phyloP scores from a whole-genome alignment of 2,888 invertebrate genomes.

The Cybosia mesomella region DNA sequence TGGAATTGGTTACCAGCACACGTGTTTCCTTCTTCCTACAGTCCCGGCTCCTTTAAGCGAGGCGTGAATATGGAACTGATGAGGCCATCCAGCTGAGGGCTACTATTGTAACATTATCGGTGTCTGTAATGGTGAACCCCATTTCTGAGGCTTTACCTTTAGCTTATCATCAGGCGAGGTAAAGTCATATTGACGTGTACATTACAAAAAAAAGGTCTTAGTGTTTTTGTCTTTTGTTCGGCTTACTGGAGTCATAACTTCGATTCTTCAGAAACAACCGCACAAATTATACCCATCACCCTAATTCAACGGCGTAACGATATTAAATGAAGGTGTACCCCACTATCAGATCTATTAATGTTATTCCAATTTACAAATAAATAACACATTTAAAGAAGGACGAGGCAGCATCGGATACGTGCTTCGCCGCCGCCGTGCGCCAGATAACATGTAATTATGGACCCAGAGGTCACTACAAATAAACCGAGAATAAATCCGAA shows the following conservation, averaged over 20 bases:
- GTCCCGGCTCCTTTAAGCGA: too few species aligned
- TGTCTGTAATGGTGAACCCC: too few species aligned
- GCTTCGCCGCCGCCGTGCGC: constrained; percentile 59
- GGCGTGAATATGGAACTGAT: too few species aligned
- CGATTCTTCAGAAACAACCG: constrained; percentile 56
- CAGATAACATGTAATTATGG: constrained; percentile 80
- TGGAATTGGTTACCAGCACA: too few species aligned
- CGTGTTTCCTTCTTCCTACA: too few species aligned
- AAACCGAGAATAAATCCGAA: constrained; percentile 74
- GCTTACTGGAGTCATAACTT: constrained; percentile 34
- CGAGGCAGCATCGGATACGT: constrained; percentile 74
- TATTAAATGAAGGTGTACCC: constrained; percentile 85
- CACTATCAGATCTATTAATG: constrained; percentile 80
- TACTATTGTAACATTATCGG: too few species aligned
- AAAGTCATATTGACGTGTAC: too few species aligned
- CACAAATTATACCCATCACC: constrained; percentile 80
- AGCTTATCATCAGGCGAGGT: too few species aligned
- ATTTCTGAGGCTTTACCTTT: too few species aligned
- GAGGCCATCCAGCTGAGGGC: too few species aligned
- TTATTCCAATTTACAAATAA: constrained; percentile 84
- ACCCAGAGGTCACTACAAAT: constrained; percentile 84
- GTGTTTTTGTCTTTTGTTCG: constrained; percentile 64
- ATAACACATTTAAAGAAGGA: constrained; percentile 83
- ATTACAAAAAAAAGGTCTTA: too few species aligned
- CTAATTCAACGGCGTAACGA: constrained; percentile 78